phyloP scores from a whole-genome alignment of 2,113 vertebrate genomes.

The Nothobranchius kuhntae region DNA sequence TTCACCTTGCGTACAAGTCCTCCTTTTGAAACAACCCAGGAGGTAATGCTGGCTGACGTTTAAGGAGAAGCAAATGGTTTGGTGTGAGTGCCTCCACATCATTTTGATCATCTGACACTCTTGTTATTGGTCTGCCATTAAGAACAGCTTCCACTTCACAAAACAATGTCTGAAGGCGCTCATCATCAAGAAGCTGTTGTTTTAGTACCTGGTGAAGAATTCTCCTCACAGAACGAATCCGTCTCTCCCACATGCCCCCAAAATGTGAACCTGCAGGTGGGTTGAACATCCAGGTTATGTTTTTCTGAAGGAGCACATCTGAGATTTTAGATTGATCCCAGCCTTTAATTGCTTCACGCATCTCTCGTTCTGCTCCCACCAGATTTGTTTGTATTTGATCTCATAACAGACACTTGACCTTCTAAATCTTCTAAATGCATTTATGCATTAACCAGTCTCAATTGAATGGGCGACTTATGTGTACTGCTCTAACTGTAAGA shows the following conservation, averaged over 20 bases:
- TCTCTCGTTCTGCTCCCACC: neutral
- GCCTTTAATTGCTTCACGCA: neutral
- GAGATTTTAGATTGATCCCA: neutral
- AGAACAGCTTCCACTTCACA: too few relatives aligned
- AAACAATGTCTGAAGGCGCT: neutral
- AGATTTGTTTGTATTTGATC: neutral
- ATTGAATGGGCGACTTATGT: neutral
- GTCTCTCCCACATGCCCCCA: conserved; percentile 1
- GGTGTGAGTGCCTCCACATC: too few relatives aligned
- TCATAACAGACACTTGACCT: too few relatives aligned
- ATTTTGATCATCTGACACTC: too few relatives aligned
- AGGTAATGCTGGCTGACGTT: too few relatives aligned
- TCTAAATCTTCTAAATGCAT: conserved; percentile 4
- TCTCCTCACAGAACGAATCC: neutral
- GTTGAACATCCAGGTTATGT: neutral
- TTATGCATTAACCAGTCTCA: conserved; percentile 2
- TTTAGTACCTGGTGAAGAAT: neutral
- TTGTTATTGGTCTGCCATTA: too few relatives aligned
- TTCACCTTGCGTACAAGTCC: too few relatives aligned
- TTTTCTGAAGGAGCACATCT: conserved; percentile 1
- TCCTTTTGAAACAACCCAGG: too few relatives aligned
- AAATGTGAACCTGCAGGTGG: conserved; percentile 1
- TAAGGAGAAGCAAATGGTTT: too few relatives aligned
- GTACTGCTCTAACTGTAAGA: neutral
- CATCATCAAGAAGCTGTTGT: neutral